Evolutionary conservation across 2,888 invertebrate genomes (phyloP).

Genomic region (Andrena minutula): DNA sequence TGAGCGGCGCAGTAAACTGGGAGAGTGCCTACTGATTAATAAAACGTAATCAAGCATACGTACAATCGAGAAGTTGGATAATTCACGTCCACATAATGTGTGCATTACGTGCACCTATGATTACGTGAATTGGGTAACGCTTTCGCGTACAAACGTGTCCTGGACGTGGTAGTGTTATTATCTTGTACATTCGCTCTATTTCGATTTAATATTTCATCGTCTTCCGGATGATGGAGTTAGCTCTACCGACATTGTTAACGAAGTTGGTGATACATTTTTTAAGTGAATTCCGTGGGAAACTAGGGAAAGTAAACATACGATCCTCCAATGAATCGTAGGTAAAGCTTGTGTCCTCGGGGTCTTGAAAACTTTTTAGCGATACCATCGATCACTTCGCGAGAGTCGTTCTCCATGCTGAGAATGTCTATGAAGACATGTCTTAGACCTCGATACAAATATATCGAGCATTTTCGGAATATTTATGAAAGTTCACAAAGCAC

Average conservation of each 20-base stretch:
- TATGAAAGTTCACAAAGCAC: constrained; percentile 41
- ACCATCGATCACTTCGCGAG: too few species aligned
- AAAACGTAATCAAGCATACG: constrained; percentile 29
- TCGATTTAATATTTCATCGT: constrained; percentile 3
- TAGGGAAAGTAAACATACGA: neutral
- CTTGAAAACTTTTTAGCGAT: too few species aligned
- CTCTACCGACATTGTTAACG: neutral
- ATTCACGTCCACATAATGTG: neutral
- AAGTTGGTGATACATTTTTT: neutral
- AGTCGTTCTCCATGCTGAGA: neutral
- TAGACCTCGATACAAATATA: constrained; percentile 3
- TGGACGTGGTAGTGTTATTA: neutral
- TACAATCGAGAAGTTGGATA: neutral
- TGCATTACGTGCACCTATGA: constrained; percentile 7
- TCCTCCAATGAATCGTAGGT: neutral
- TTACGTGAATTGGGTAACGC: neutral
- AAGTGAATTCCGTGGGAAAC: neutral
- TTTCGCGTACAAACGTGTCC: neutral
- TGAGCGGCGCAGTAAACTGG: too few species aligned
- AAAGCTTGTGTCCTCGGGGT: neutral
- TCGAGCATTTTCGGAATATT: constrained; percentile 38
- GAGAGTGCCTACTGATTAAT: constrained; percentile 16
- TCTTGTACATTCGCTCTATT: neutral
- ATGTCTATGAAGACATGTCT: neutral
- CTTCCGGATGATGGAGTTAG: constrained; percentile 10